phyloP scores from a whole-genome alignment of 2,888 invertebrate genomes.

The Leucania comma region DNA sequence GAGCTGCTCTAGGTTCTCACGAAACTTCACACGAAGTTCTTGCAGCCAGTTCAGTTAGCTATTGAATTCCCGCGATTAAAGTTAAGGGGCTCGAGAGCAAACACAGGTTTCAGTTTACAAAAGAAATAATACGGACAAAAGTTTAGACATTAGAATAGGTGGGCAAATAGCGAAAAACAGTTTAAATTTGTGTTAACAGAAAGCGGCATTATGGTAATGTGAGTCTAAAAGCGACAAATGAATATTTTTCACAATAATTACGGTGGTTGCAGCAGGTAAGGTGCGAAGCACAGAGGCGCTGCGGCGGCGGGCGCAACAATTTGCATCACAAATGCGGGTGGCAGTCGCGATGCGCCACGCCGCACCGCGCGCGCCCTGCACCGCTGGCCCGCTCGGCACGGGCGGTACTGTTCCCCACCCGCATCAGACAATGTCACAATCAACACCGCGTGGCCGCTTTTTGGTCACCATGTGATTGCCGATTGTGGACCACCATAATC shows the following conservation, averaged over 20 bases:
- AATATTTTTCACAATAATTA: conserved; percentile 89
- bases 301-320: conserved; percentile 83
- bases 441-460: conserved; percentile 89
- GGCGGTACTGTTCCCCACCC: conserved; percentile 70
- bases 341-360: conserved; percentile 78
- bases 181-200: conserved; percentile 59
- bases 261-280: conserved; percentile 85
- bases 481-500: conserved; percentile 86
- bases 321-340: conserved; percentile 86
- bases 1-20: conserved; percentile 84
- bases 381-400: conserved; percentile 64
- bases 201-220: conserved; percentile 80
- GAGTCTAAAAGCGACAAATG: conserved; percentile 82
- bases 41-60: conserved; percentile 80
- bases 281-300: conserved; percentile 81
- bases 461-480: conserved; percentile 87
- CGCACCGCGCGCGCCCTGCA: conserved; percentile 72
- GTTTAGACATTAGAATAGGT: conserved; percentile 29
- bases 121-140: conserved; percentile 65
- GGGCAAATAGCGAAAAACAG: conserved; percentile 52
- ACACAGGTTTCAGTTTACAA: conserved; percentile 77
- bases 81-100: conserved; percentile 68
- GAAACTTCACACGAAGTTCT: conserved; percentile 88
- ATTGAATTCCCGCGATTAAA: conserved; percentile 85
- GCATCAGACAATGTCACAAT: conserved; percentile 89